phyloP scores from a whole-genome alignment of 2,888 invertebrate species.

The Dascillus cervinus region DNA sequence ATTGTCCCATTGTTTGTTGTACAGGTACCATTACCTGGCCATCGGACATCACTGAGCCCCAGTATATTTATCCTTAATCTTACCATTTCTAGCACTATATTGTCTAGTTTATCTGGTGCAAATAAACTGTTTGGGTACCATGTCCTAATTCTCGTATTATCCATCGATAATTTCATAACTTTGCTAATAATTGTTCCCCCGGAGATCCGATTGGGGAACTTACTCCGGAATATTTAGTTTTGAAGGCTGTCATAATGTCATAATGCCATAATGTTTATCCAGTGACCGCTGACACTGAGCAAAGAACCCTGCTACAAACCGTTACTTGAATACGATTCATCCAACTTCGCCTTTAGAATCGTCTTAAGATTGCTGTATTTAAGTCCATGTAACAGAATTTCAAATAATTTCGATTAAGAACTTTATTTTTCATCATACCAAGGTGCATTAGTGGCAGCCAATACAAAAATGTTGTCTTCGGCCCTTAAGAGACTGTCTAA shows the following conservation, averaged over 20 bases:
- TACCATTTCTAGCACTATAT: constrained; percentile 1
- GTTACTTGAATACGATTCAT: no score
- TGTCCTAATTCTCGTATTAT: no score
- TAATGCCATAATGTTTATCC: no score
- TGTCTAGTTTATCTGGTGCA: constrained; percentile 3
- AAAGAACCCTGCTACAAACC: no score
- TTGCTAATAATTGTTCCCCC: no score
- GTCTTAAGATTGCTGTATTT: constrained; percentile 77
- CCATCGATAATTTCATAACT: no score
- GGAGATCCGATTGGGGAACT: constrained; percentile 4
- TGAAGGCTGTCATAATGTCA: constrained; percentile 3
- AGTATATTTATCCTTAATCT: neutral
- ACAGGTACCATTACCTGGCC: neutral
- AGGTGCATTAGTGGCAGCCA: constrained; percentile 87
- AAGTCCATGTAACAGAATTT: no score
- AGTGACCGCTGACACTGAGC: no score
- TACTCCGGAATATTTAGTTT: constrained; percentile 5
- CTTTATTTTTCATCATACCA: no score
- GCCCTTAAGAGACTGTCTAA: constrained; percentile 68
- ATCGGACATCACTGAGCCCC: constrained; percentile 1
- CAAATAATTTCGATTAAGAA: no score
- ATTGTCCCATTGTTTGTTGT: constrained; percentile 1
- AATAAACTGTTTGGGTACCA: constrained; percentile 7
- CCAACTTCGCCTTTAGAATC: constrained; percentile 80
- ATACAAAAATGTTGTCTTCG: constrained; percentile 61